Base-by-base conservation (phyloP, 2,888 invertebrate species). In the Drosophila birchii region DNA sequence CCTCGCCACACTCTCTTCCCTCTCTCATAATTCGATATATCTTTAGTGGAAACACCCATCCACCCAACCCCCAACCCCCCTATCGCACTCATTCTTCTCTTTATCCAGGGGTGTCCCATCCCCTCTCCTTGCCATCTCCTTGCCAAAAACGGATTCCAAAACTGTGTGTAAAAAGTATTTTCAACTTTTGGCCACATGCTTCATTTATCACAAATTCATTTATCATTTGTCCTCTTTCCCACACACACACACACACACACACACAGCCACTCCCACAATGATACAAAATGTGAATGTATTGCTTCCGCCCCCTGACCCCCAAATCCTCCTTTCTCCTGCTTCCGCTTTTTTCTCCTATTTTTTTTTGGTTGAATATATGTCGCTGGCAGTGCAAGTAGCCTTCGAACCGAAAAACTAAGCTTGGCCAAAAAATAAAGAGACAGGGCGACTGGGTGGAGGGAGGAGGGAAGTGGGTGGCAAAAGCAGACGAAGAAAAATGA, bases 141-240 rank as follows among this genome's bases (percentile, higher is more conserved):
- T 23, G 51, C 51, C 51, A 53, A 43, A 61, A 61, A 56, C 56
- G n/a, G 53, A 49, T 59, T 58, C 71, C 57, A 55, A 64, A 67
- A 67, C 61, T 72, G 67, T 75, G 81, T 86, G 79, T 78, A 78
- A 81, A 83, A 82, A 82, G 80, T 86, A 79, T 85, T 88, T 79
- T 80, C 83, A 86, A 87, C 85, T 87, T 88, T 88, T 89, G 79
- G 86, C 89, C 87, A 89, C 89, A 87, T 87, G 89, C 88, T 87
- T 87, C 89, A 87, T 87, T 89, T 87, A 87, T 87, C 87, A 87
- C 87, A 88, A 87, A 88, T 87, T 88, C 87, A 87, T 87, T 87
- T 89, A 87, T 87, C 87, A 87, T 87, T 87, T 87, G 89, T 88
- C 87, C 78, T 78, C 83, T 59, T 68, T 18, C 73, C 53, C 67